Evolutionary conservation across 2,888 invertebrate species (phyloP), one percentile per base, ranked within the genome.

Genomic region (Idaea straminata): DNA sequence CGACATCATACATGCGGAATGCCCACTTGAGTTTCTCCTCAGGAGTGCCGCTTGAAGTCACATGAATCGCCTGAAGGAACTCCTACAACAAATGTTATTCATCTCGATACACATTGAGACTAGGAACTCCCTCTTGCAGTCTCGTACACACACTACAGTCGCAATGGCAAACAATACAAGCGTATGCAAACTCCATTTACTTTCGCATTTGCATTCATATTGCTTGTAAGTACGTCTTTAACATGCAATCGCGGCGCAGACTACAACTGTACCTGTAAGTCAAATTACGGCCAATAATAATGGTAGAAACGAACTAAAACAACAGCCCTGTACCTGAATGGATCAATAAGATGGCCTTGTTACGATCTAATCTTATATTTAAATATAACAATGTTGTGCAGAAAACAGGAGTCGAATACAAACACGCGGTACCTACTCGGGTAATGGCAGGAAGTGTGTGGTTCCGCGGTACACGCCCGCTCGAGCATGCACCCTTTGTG

Each of bases 21-120:
- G 99, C 99, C 98, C 99, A 99, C 93, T 99, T 99, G 74, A 99
- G 95, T 91, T 99, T 99, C 91, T 99, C 99, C 89, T 99, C 98
- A 35, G 99, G 98, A 74, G 98, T 98, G 72, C 98, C 99, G 83
- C 98, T 98, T 78, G 98, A 98, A 77, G 99, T 99, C 66, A 99
- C 98, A 93, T 99, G 99, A 90, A 99, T 99, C 84, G 99, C 99
- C 89, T 98, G 95, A 83, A 99, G 95, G 92, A 99, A 99, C 95
- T 99, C 99, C 97, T 98, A 94, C 63, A 94, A 95, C 91, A 92
- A 88, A 88, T 47, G 47, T 47, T 77, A 80, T 74, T 82, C 75
- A 74, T 74, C 74, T 79, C 76, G 70, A 72, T 76, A 66, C 71
- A 74, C 70, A 75, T 62, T 72, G 70, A 71, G 70, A 69, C 66